A percentile compares a stretch with the other conserved stretches of the same genome.
Conservation (phyloP, 2,113 vertebrate species). For the Pristiophorus japonicus region DNA sequence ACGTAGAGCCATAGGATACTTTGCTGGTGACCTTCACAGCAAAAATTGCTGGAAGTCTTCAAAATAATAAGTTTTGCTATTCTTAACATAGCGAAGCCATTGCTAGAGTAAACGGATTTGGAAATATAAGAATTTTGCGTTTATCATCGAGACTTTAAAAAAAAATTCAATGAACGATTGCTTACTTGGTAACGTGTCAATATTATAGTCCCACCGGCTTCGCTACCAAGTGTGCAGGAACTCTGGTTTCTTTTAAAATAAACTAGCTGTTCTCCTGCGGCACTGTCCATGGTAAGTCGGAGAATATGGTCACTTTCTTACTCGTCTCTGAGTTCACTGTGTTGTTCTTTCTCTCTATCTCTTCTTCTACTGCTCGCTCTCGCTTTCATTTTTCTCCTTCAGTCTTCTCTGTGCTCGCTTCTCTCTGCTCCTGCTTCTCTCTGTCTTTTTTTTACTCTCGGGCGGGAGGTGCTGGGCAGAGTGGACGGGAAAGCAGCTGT, state of each 20-base stretch:
- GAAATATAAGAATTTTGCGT: background rate
- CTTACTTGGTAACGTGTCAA: background rate
- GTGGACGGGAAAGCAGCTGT: background rate
- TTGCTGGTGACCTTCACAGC: background rate
- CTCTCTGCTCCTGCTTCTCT: background rate
- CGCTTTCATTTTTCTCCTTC: background rate
- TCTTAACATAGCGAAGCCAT: background rate
- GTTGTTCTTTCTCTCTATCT: background rate
- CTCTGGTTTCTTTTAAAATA: background rate
- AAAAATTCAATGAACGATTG: background rate
- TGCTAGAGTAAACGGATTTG: background rate
- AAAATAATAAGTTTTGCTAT: background rate
- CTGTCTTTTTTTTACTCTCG: background rate
- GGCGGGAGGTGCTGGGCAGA: background rate
- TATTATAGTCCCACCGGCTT: background rate
- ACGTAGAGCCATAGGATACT: background rate
- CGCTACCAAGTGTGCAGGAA: background rate
- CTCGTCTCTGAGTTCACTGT: background rate
- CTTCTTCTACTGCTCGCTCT: background rate
- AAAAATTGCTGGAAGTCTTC: constrained; percentile 2
- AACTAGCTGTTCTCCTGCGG: background rate
- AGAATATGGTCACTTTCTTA: background rate
- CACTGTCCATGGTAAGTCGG: background rate
- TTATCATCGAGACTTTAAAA: background rate
- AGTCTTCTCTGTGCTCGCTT: background rate